Conservation (phyloP, 1,140 invertebrate species). For the Trichoplusia ni region DNA sequence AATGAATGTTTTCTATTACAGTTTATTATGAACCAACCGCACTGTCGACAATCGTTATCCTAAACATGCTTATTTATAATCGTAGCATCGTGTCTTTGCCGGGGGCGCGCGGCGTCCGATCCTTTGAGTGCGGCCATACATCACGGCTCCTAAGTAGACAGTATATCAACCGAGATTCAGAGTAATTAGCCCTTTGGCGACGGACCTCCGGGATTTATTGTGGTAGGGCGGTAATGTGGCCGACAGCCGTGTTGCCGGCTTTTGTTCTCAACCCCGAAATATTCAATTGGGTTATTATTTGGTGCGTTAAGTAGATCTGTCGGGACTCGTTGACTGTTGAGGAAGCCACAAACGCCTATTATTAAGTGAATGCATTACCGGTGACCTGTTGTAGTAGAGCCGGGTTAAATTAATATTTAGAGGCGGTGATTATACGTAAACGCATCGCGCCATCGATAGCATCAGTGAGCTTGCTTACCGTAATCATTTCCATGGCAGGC, state of each 20-base stretch:
- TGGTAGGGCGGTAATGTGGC: conserved; percentile 75
- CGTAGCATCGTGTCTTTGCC: conserved; percentile 60
- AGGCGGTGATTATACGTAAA: background rate
- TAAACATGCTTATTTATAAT: conserved; percentile 79
- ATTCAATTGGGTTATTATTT: conserved; percentile 70
- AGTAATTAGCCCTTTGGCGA: conserved; percentile 79
- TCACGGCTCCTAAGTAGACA: conserved; percentile 79
- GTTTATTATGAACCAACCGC: conserved; percentile 14
- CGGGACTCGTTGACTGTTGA: conserved; percentile 27
- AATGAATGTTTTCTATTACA: conserved; percentile 25
- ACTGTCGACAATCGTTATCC: conserved; percentile 62
- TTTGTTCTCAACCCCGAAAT: conserved; percentile 72
- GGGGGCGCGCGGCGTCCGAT: conserved; percentile 68
- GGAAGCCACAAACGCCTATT: conserved; percentile 13
- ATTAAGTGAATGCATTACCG: conserved; percentile 17
- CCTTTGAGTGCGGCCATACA: conserved; percentile 75
- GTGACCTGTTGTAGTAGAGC: background rate
- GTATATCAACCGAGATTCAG: conserved; percentile 79
- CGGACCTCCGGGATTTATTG: conserved; percentile 78
- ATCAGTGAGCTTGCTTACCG: background rate
- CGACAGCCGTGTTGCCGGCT: conserved; percentile 76
- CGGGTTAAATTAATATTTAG: conserved; percentile 9
- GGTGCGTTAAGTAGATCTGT: conserved; percentile 32
- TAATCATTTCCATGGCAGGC: background rate
- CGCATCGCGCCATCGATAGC: background rate